Percentiles rank a stretch among this genome's conserved stretches.
phyloP scores from a whole-genome alignment of 2,113 vertebrate genomes.

The Lutjanus erythropterus region DNA sequence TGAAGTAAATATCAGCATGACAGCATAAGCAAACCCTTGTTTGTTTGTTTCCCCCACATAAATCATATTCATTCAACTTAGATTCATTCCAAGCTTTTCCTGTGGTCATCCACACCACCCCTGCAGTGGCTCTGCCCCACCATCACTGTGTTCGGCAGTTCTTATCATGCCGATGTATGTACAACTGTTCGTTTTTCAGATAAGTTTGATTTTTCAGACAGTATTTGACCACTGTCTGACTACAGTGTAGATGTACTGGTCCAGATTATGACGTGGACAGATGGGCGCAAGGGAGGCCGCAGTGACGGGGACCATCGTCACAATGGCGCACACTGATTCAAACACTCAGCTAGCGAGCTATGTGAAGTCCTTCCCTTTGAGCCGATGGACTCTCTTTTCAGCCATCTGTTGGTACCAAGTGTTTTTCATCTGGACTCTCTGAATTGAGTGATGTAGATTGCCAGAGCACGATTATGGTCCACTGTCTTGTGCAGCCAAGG shows the following conservation, averaged over 20 bases:
- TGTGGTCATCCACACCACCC: too few species aligned
- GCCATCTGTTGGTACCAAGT: conserved; percentile 1
- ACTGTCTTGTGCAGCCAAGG: background rate
- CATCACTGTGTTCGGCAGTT: too few species aligned
- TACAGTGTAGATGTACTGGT: background rate
- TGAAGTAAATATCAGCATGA: too few species aligned
- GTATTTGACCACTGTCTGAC: background rate
- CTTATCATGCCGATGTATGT: too few species aligned
- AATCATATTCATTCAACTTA: too few species aligned
- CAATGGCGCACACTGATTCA: background rate
- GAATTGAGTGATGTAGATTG: background rate
- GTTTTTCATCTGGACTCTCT: conserved; percentile 13
- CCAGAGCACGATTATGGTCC: conserved; percentile 3
- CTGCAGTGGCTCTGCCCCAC: too few species aligned
- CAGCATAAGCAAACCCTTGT: too few species aligned
- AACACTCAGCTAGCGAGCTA: background rate
- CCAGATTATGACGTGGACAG: background rate
- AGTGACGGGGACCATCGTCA: background rate
- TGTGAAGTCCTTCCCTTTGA: background rate
- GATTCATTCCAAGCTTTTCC: too few species aligned
- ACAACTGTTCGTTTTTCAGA: too few species aligned
- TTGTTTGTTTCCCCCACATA: too few species aligned
- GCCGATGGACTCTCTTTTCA: conserved; percentile 6
- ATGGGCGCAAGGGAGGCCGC: background rate
- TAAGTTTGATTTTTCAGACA: background rate